Percentiles rank a stretch among this genome's conserved stretches.
Evolutionary conservation across 2,888 invertebrate genomes (phyloP).

Genomic region (Standfussiana lucernea): DNA sequence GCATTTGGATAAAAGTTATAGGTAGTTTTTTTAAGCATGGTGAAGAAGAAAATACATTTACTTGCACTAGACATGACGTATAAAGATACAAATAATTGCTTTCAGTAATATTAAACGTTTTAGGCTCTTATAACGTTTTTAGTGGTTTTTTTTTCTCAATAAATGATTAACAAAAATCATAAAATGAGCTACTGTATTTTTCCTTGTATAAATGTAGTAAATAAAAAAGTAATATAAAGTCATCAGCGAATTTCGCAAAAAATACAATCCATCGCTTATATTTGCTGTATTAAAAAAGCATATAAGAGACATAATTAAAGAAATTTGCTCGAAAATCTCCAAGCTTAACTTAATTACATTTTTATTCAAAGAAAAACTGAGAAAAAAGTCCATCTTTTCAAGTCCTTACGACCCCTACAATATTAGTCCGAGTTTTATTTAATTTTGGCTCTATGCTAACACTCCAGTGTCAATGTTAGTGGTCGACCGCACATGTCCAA

Average conservation of each 20-base stretch:
- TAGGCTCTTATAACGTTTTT: not conserved
- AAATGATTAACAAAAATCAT: not conserved
- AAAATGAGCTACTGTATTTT: too few species aligned
- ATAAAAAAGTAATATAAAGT: too few species aligned
- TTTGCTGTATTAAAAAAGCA: too few species aligned
- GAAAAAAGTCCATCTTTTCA: conserved; percentile 29
- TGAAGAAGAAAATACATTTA: not conserved
- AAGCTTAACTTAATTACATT: conserved; percentile 8
- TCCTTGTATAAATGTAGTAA: too few species aligned
- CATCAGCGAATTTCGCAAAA: not conserved
- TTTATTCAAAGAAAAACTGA: conserved; percentile 26
- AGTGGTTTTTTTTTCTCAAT: not conserved
- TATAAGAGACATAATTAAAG: not conserved
- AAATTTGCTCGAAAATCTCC: not conserved
- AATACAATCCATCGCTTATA: not conserved
- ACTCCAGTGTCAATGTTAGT: conserved; percentile 86
- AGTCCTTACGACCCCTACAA: conserved; percentile 71
- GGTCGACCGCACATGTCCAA: conserved; percentile 83
- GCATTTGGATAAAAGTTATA: conserved; percentile 61
- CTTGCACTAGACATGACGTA: not conserved
- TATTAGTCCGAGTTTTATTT: conserved; percentile 88
- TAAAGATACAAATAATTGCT: not conserved
- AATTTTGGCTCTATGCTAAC: conserved; percentile 87
- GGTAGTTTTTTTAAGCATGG: conserved; percentile 13
- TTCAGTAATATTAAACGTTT: not conserved